A percentile compares a stretch with the other conserved stretches of the same genome.
Conservation (phyloP, 1,140 invertebrate species). For the Medauroidea extradentata region DNA sequence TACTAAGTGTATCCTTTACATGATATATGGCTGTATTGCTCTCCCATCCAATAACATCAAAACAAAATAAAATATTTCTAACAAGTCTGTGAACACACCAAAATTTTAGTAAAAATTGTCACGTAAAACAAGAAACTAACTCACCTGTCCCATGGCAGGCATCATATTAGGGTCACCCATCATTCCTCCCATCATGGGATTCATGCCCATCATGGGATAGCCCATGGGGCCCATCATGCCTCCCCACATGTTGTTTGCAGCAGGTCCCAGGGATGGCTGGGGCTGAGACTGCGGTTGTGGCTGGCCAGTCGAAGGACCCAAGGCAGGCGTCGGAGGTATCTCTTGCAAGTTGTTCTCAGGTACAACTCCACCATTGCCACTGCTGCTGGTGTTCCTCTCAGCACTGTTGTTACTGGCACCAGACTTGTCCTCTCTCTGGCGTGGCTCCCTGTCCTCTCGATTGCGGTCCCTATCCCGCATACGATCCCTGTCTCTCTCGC, state of each 20-base stretch:
- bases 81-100: not conserved
- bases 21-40: too few relatives aligned
- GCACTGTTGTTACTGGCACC: constrained; percentile 33
- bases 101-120: constrained; percentile 1
- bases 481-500: constrained; percentile 23
- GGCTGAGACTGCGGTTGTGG: not conserved
- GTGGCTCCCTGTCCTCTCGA: constrained; percentile 35
- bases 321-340: too few relatives aligned
- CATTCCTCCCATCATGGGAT: constrained; percentile 41
- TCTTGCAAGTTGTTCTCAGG: too few relatives aligned
- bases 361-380: not conserved
- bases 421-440: constrained; percentile 25
- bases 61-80: too few relatives aligned
- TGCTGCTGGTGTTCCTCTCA: not conserved
- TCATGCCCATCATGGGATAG: constrained; percentile 58
- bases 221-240: constrained; percentile 43
- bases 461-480: constrained; percentile 38
- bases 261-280: not conserved
- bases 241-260: constrained; percentile 36
- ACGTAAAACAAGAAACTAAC: constrained; percentile 35
- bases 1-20: too few relatives aligned
- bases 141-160: constrained; percentile 49
- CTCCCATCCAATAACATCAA: too few relatives aligned
- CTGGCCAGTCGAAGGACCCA: not conserved
- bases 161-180: constrained; percentile 50